A percentile compares a stretch with the other conserved stretches of the same genome.
These are phyloP conservation scores for Colletes collaris DNA, from an alignment of 2,888 invertebrate species.

Conservation along the genomic window DNA sequence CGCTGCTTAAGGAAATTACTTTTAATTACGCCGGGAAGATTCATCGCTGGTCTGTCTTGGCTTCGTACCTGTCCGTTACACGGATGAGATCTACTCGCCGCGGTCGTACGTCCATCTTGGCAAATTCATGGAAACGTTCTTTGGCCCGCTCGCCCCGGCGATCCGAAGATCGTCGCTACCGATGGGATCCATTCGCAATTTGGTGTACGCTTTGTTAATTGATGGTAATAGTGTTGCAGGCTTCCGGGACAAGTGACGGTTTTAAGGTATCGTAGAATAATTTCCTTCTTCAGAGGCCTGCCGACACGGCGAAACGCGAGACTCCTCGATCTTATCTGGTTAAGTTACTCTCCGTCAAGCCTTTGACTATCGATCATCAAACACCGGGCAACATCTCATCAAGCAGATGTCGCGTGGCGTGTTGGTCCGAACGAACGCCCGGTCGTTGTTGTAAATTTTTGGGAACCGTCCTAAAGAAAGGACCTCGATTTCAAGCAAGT, in stretches of 20 bases:
- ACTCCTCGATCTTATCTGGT: too few relatives aligned
- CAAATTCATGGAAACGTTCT: constrained; percentile 12
- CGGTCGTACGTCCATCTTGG: neutral
- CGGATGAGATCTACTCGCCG: constrained; percentile 5
- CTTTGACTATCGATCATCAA: too few relatives aligned
- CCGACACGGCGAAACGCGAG: too few relatives aligned
- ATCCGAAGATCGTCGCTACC: neutral
- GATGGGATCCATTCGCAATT: neutral
- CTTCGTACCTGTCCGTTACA: constrained; percentile 32
- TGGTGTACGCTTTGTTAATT: neutral
- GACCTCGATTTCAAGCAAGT: too few relatives aligned
- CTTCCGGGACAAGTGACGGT: neutral
- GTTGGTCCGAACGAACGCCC: too few relatives aligned
- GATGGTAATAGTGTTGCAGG: neutral
- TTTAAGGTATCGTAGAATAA: neutral
- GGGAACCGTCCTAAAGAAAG: too few relatives aligned
- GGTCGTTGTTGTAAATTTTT: too few relatives aligned
- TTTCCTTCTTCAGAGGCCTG: too few relatives aligned
- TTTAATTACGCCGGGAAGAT: constrained; percentile 58
- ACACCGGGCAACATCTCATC: too few relatives aligned
- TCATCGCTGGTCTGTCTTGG: constrained; percentile 20
- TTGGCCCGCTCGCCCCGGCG: neutral
- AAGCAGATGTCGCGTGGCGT: too few relatives aligned
- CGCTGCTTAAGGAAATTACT: constrained; percentile 60
- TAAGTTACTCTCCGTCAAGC: too few relatives aligned